phyloP scores from a whole-genome alignment of 2,113 vertebrate genomes.

The Benitochromis conjunctus region DNA sequence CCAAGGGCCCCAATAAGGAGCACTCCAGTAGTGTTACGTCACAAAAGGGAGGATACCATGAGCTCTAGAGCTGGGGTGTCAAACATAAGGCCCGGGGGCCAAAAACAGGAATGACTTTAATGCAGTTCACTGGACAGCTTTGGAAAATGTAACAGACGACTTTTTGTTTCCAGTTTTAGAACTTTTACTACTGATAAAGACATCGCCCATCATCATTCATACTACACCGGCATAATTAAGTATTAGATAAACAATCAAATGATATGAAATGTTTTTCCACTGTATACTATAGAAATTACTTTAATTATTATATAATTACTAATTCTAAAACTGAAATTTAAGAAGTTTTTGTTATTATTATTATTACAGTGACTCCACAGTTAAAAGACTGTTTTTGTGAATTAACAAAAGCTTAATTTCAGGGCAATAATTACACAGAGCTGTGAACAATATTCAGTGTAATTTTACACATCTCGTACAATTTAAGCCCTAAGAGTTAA shows the following conservation, averaged over 20 bases:
- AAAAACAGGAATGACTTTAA: neutral
- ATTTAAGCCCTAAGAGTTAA: accelerated
- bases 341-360: no score
- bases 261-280: neutral
- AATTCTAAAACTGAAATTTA: no score
- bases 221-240: neutral
- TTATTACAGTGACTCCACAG: neutral
- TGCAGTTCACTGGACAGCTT: neutral
- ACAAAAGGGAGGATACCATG: neutral
- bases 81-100: no score
- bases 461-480: neutral
- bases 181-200: neutral
- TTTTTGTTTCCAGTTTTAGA: neutral
- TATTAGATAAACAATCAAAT: neutral
- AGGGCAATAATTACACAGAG: neutral
- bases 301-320: neutral
- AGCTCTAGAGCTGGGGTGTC: neutral
- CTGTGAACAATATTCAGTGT: neutral
- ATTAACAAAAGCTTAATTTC: neutral
- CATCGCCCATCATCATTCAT: neutral
- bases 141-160: neutral
- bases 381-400: neutral
- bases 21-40: neutral
- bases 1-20: neutral
- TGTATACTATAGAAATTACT: neutral